Conservation (phyloP, 1,140 invertebrate species). For the Zophobas atratus region DNA sequence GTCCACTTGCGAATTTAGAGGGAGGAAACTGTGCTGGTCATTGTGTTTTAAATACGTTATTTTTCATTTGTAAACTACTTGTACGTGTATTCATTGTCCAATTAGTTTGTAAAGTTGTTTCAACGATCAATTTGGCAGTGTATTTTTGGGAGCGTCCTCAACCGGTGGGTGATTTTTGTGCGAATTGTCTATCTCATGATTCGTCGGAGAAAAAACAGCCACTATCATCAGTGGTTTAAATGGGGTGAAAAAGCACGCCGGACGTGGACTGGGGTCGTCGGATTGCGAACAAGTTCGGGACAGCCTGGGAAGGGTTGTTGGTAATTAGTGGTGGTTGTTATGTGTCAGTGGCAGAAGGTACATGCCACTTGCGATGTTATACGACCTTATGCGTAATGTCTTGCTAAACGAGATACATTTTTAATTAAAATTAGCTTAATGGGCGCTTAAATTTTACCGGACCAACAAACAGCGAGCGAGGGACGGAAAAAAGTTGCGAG, state of each 20-base stretch:
- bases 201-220: background rate
- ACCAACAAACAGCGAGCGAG: constrained; percentile 7
- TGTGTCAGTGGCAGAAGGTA: constrained; percentile 61
- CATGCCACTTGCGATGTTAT: constrained; percentile 60
- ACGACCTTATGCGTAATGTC: constrained; percentile 53
- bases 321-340: constrained; percentile 60
- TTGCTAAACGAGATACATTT: constrained; percentile 42
- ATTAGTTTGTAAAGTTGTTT: too few species aligned
- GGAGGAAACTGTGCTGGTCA: too few species aligned
- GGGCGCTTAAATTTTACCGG: constrained; percentile 19
- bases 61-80: too few species aligned
- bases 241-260: constrained; percentile 23
- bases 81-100: too few species aligned
- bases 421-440: constrained; percentile 43
- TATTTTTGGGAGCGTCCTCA: too few species aligned
- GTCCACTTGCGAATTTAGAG: too few species aligned
- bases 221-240: constrained; percentile 20
- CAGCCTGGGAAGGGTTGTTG: constrained; percentile 55
- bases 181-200: too few species aligned
- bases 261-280: constrained; percentile 42
- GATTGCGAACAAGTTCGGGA: constrained; percentile 58
- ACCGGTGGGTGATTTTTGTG: too few species aligned
- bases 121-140: too few species aligned
- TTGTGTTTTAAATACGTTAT: too few species aligned
- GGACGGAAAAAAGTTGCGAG: background rate